These are phyloP conservation scores for Rhabdomys pumilio DNA, from an alignment of 2,797 vertebrate genomes.

Conservation along the genomic window DNA sequence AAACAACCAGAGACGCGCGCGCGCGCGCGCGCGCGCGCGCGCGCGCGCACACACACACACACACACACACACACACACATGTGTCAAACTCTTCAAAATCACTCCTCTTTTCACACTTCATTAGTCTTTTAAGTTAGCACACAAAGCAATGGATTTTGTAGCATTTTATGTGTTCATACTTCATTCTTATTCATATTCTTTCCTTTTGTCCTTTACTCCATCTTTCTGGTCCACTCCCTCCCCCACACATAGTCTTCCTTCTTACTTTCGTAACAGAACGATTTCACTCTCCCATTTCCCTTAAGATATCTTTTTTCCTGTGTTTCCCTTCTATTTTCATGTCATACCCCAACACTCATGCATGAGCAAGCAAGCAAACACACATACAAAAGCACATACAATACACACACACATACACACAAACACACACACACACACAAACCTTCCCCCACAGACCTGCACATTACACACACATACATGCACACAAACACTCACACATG, in stretches of 20 bases:
- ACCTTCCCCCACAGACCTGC: background rate
- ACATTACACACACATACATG: too few relatives aligned
- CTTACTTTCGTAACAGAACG: background rate
- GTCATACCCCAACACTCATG: background rate
- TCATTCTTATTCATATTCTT: background rate
- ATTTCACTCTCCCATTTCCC: background rate
- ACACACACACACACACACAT: too few relatives aligned
- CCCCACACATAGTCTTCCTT: background rate
- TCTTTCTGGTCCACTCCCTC: background rate
- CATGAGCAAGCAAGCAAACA: background rate
- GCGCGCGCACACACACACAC: too few relatives aligned
- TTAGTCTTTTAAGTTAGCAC: background rate
- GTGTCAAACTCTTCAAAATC: constrained; percentile 21
- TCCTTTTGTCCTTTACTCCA: background rate
- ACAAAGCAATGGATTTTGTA: background rate
- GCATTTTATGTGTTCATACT: background rate
- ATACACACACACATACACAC: background rate
- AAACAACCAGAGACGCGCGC: constrained; percentile 4
- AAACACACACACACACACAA: background rate
- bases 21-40: too few relatives aligned
- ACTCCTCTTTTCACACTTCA: background rate
- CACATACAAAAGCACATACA: background rate
- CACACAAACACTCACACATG: too few relatives aligned
- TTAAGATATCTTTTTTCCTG: background rate
- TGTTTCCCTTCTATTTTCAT: background rate